These are phyloP conservation scores for Idaea aversata DNA, from an alignment of 2,888 invertebrate genomes.

Conservation along the genomic window DNA sequence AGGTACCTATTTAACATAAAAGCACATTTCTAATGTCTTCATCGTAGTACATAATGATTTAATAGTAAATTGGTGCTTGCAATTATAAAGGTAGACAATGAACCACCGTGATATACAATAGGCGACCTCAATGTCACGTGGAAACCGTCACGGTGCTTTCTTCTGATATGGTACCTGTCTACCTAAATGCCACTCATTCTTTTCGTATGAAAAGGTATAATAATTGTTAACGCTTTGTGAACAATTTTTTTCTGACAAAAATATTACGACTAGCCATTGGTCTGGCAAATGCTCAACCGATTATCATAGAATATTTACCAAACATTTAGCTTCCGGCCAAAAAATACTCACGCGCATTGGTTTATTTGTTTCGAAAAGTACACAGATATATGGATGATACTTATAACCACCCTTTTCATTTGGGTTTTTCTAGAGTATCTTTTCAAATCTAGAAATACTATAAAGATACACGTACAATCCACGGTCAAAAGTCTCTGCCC, in stretches of 20 bases:
- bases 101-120: conserved; percentile 49
- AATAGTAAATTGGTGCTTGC: conserved; percentile 24
- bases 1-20: not conserved
- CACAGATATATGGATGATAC: too few relatives aligned
- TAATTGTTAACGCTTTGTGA: conserved; percentile 28
- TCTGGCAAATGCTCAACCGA: too few relatives aligned
- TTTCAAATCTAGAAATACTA: too few relatives aligned
- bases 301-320: too few relatives aligned
- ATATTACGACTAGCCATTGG: too few relatives aligned
- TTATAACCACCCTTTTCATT: too few relatives aligned
- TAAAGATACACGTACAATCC: too few relatives aligned
- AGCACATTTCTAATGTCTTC: conserved; percentile 16
- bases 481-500: too few relatives aligned
- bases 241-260: not conserved
- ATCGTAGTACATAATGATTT: conserved; percentile 18
- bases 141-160: conserved; percentile 76
- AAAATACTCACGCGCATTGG: too few relatives aligned
- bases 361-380: too few relatives aligned
- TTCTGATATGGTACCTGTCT: conserved; percentile 54
- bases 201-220: conserved; percentile 32
- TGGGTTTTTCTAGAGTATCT: too few relatives aligned
- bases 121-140: conserved; percentile 70
- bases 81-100: conserved; percentile 51
- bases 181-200: conserved; percentile 49
- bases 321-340: too few relatives aligned